Evolutionary conservation across 1,140 invertebrate species (phyloP).

Genomic region (Neotoxoptera formosana): DNA sequence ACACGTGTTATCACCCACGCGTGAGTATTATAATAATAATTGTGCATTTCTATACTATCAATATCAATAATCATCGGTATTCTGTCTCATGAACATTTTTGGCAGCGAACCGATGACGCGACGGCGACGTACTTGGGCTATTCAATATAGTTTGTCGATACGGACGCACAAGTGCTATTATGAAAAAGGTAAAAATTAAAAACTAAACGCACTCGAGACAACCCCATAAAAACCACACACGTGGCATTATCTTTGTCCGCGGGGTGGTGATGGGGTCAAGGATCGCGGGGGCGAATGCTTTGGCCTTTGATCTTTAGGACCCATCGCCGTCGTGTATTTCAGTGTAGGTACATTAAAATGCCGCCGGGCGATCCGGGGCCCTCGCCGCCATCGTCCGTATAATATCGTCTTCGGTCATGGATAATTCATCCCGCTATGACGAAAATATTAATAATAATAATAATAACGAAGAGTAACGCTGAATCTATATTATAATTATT

Average conservation of each 20-base stretch:
- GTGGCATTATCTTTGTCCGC: background rate
- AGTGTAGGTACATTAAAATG: background rate
- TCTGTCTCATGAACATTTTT: too few relatives aligned
- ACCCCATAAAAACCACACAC: background rate
- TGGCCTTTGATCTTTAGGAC: constrained; percentile 13
- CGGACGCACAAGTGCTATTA: too few relatives aligned
- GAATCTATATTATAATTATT: background rate
- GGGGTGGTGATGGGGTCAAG: background rate
- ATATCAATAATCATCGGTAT: too few relatives aligned
- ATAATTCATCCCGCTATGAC: background rate
- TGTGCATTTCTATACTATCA: too few relatives aligned
- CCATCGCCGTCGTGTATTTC: background rate
- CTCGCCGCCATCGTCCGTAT: background rate
- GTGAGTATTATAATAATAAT: too few relatives aligned
- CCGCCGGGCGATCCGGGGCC: background rate
- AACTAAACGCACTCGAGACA: too few relatives aligned
- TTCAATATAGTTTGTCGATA: too few relatives aligned
- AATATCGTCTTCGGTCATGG: background rate
- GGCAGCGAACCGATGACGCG: too few relatives aligned
- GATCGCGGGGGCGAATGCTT: background rate
- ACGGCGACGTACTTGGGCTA: too few relatives aligned
- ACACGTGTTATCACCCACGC: too few relatives aligned
- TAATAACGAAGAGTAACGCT: background rate
- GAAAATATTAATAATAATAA: background rate
- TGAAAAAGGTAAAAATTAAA: too few relatives aligned